Percentiles rank a stretch among this genome's conserved stretches.
Evolutionary conservation across 2,888 invertebrate genomes (phyloP).

Genomic region (Latrodectus elegans): DNA sequence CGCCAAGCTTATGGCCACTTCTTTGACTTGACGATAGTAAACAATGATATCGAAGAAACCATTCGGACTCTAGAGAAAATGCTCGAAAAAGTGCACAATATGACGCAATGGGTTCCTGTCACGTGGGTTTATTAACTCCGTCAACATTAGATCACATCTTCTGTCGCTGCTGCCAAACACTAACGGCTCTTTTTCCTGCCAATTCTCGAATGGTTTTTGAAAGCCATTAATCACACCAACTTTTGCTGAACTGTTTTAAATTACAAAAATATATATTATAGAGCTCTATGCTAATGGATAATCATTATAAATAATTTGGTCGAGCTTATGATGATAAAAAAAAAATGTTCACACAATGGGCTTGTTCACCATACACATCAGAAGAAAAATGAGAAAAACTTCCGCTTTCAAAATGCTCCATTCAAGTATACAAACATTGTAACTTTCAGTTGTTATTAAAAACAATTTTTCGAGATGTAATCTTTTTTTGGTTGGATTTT

Average conservation of each 20-base stretch:
- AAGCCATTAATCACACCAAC: slow-evolving; percentile 17
- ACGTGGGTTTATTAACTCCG: slow-evolving; percentile 90
- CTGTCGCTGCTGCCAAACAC: slow-evolving; percentile 2
- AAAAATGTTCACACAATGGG: slow-evolving; percentile 6
- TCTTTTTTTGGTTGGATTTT: too few relatives aligned
- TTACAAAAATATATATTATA: slow-evolving; percentile 16
- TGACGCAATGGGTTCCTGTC: slow-evolving; percentile 97
- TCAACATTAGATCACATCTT: background rate
- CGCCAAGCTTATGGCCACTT: slow-evolving; percentile 98
- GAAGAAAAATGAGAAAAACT: background rate
- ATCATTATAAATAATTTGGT: slow-evolving; percentile 57
- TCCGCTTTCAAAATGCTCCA: background rate
- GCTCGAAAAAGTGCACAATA: slow-evolving; percentile 90
- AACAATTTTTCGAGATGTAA: too few relatives aligned
- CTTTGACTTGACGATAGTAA: slow-evolving; percentile 98
- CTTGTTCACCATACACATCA: background rate
- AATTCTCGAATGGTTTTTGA: slow-evolving; percentile 7
- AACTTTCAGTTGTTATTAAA: too few relatives aligned
- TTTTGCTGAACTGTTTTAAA: slow-evolving; percentile 35
- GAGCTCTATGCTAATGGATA: slow-evolving; percentile 59
- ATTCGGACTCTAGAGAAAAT: slow-evolving; percentile 92
- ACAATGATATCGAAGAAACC: slow-evolving; percentile 99
- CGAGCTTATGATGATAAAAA: slow-evolving; percentile 53
- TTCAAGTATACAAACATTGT: too few relatives aligned
- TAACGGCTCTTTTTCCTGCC: slow-evolving; percentile 37